These are phyloP conservation scores for Syritta pipiens DNA, from an alignment of 2,888 invertebrate species.

Conservation along the genomic window DNA sequence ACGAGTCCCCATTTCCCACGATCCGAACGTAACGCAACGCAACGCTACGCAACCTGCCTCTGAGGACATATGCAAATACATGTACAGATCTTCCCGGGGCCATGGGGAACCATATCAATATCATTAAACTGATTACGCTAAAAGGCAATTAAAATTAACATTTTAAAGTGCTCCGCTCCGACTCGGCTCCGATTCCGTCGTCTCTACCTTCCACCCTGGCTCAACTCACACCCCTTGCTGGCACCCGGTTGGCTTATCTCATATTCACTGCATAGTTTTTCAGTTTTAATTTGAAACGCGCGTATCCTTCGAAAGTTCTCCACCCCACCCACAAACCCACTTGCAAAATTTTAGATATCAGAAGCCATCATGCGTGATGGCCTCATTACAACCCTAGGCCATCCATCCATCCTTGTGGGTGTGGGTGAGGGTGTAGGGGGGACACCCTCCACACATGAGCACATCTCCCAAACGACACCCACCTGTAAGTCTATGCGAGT, in stretches of 20 bases:
- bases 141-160: constrained; percentile 56
- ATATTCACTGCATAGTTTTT: constrained; percentile 54
- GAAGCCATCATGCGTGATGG: constrained; percentile 54
- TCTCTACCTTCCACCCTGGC: not conserved
- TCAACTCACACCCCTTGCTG: not conserved
- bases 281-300: constrained; percentile 36
- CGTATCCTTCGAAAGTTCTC: constrained; percentile 36
- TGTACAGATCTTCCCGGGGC: constrained; percentile 39
- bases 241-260: constrained; percentile 32
- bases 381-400: constrained; percentile 49
- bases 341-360: constrained; percentile 44
- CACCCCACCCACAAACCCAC: not conserved
- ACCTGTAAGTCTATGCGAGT: constrained; percentile 5
- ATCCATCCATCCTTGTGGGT: constrained; percentile 15
- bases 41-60: not conserved
- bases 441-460: too few relatives aligned
- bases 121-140: constrained; percentile 61
- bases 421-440: constrained; percentile 2
- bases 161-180: constrained; percentile 32
- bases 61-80: not conserved
- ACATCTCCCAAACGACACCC: too few relatives aligned
- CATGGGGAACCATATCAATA: constrained; percentile 55
- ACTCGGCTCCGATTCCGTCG: not conserved
- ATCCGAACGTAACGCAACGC: too few relatives aligned
- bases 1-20: not conserved